Evolutionary conservation across 2,888 invertebrate genomes (phyloP).

Genomic region (Panopea generosa): DNA sequence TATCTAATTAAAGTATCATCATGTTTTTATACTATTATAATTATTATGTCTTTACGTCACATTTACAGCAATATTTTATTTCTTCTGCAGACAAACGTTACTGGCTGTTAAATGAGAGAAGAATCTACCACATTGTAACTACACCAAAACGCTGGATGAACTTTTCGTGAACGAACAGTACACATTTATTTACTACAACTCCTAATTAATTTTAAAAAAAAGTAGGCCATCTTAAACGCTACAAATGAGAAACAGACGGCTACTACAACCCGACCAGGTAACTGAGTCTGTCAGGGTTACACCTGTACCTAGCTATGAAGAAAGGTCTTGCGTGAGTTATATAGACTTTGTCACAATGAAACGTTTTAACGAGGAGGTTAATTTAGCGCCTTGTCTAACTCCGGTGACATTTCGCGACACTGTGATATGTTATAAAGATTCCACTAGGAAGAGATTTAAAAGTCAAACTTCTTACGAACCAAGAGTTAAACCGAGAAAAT

Average conservation of each 20-base stretch:
- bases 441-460: slow-evolving; percentile 72
- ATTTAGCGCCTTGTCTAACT: slow-evolving; percentile 69
- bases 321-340: slow-evolving; percentile 67
- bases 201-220: no score
- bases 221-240: no score
- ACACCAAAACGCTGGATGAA: no score
- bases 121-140: no score
- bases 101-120: no score
- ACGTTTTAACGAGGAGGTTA: slow-evolving; percentile 73
- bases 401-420: slow-evolving; percentile 74
- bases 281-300: slow-evolving; percentile 74
- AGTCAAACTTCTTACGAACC: slow-evolving; percentile 77
- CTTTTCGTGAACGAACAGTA: no score
- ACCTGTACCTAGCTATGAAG: slow-evolving; percentile 70
- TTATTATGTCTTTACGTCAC: no score
- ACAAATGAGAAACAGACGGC: slow-evolving; percentile 34
- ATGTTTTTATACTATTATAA: no score
- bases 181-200: no score
- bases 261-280: slow-evolving; percentile 65
- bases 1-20: no score
- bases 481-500: slow-evolving; percentile 72
- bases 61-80: no score
- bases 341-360: slow-evolving; percentile 71
- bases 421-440: slow-evolving; percentile 72
- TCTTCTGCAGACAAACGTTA: no score